Percentiles rank a stretch among this genome's conserved stretches.
These are phyloP conservation scores for Drosophila elegans DNA, from an alignment of 1,140 invertebrate species.

Conservation along the genomic window DNA sequence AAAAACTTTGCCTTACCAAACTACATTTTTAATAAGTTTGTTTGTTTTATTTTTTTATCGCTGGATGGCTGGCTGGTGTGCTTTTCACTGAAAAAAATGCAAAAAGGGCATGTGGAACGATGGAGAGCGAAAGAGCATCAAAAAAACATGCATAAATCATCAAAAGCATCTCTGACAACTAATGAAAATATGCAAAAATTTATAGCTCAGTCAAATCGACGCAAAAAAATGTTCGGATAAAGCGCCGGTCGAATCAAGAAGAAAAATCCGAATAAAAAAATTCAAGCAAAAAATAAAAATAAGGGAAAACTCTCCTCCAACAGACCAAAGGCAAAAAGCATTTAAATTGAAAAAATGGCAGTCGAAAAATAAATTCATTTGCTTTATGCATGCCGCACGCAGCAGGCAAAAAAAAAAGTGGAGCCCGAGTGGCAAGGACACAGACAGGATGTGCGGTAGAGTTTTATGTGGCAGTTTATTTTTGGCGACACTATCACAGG, in stretches of 20 bases:
- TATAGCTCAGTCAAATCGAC: slow-evolving; percentile 61
- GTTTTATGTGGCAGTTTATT: slow-evolving; percentile 81
- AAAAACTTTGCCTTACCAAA: slow-evolving; percentile 66
- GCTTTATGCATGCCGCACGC: slow-evolving; percentile 65
- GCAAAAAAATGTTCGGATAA: slow-evolving; percentile 40
- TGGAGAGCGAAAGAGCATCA: slow-evolving; percentile 47
- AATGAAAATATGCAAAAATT: slow-evolving; percentile 83
- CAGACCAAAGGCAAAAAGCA: slow-evolving; percentile 49
- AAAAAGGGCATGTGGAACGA: slow-evolving; percentile 34
- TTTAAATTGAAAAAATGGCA: slow-evolving; percentile 75
- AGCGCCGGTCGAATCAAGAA: slow-evolving; percentile 26
- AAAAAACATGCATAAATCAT: slow-evolving; percentile 82
- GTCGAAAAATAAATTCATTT: slow-evolving; percentile 76
- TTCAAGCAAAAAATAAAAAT: slow-evolving; percentile 30
- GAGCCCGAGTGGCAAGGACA: slow-evolving; percentile 36
- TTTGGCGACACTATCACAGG: slow-evolving; percentile 74
- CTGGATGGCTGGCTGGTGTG: neutral
- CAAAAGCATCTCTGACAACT: slow-evolving; percentile 80
- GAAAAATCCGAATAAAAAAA: slow-evolving; percentile 36
- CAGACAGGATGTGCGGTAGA: slow-evolving; percentile 70
- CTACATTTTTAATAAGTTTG: slow-evolving; percentile 77
- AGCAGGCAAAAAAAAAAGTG: slow-evolving; percentile 27
- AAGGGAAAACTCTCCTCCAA: slow-evolving; percentile 10
- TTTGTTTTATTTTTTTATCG: slow-evolving; percentile 49
- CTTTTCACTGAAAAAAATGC: slow-evolving; percentile 14